Base-by-base conservation (phyloP, 2,888 invertebrate genomes). In the Anarsia innoxiella region DNA sequence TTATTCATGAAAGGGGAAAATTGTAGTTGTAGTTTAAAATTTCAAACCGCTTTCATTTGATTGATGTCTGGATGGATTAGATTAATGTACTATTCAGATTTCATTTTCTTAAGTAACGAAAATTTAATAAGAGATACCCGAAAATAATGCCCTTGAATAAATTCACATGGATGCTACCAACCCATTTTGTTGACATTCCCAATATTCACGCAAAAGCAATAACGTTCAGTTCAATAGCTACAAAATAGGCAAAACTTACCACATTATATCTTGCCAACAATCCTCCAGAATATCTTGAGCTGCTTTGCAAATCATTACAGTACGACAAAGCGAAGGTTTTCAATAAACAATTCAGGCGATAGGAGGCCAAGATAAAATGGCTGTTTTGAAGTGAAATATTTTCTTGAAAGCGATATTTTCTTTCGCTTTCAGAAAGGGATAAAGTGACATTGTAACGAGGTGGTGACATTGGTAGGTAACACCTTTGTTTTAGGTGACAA, bases 401-500 rank as follows among this genome's bases (percentile, higher is more conserved):
- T 30, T 30, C 30, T 14, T 16, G 15, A 3, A 33, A 33, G 25
- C 25, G 13, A 32, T 12, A 23, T 32, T 32, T 32, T 14, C 32
- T n/a, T 6, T 1, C n/a, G 30, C 3, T 15, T 23, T 23, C 19
- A 11, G 11, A 4, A 12, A 2, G 8, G 12, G 27, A 5, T 23
- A 25, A 25, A 23, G 25, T 23, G 13, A 32, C 12, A 12, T 25
- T 12, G n/a, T 32, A 32, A 25, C 32, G 14, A 32, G 32, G 25
- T 13, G 23, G 23, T 32, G 32, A 25, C 25, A 25, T 25, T 32
- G 32, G 25, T 25, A 25, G 25, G 32, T 10, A 14, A 27, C 64
- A 74, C 62, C 70, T 68, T 66, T 72, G 65, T 65, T 59, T 8
- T 19, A 8, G 23, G 23, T n/a, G 13, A 13, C 57, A 60, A 53